Conservation (phyloP, 2,113 vertebrate species). For the Craseonycteris thonglongyai region DNA sequence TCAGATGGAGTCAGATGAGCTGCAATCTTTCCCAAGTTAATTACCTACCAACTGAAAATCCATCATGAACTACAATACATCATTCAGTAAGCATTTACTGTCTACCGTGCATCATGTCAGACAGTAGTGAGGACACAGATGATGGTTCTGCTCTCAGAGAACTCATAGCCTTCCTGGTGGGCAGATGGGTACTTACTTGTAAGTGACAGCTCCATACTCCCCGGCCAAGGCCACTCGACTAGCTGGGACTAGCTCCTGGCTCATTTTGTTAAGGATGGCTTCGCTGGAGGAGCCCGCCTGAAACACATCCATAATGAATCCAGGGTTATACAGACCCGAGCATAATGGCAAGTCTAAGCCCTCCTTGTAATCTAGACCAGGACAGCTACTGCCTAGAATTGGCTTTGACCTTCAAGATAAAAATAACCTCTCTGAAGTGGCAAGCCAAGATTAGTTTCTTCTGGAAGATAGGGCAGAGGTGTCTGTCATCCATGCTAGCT, state of each 20-base stretch:
- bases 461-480: neutral
- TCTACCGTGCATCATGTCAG: accelerated
- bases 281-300: slow-evolving; percentile 92
- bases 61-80: accelerated
- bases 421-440: neutral
- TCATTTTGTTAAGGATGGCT: slow-evolving; percentile 89
- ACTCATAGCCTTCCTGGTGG: neutral
- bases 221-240: slow-evolving; percentile 78
- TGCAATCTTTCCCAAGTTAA: neutral
- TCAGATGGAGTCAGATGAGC: neutral
- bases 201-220: slow-evolving; percentile 76
- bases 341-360: neutral
- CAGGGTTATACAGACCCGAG: neutral
- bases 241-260: slow-evolving; percentile 89
- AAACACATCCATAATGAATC: slow-evolving; percentile 5
- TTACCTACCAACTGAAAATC: neutral
- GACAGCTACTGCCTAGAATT: neutral
- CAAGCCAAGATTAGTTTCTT: neutral
- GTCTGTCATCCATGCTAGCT: neutral
- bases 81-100: neutral
- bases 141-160: neutral
- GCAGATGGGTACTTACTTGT: slow-evolving; percentile 38
- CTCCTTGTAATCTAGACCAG: neutral
- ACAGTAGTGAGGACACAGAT: neutral
- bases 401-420: neutral